These are phyloP conservation scores for Anguilla megastoma DNA, from an alignment of 2,797 vertebrate species.

Conservation along the genomic window DNA sequence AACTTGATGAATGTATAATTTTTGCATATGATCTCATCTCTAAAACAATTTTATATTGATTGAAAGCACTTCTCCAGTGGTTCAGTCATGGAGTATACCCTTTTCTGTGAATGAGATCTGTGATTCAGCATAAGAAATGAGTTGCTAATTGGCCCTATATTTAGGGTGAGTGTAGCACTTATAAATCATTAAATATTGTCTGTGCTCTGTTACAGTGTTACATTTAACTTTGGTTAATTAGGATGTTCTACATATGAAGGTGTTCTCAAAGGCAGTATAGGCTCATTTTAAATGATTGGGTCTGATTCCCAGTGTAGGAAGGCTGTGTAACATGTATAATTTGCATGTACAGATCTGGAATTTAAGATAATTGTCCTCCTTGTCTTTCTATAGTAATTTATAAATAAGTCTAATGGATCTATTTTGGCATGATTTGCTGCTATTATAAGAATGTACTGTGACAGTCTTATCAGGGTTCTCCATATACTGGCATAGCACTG, in stretches of 20 bases:
- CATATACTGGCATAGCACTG: neutral
- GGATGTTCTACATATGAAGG: neutral
- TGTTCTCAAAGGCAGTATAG: neutral
- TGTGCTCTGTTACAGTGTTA: neutral
- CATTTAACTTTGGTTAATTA: neutral
- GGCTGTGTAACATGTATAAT: conserved; percentile 3
- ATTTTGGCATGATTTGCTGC: conserved; percentile 18
- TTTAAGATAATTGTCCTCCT: neutral
- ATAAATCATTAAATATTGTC: neutral
- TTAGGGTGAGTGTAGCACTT: neutral
- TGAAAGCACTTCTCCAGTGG: neutral
- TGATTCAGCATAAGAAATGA: neutral
- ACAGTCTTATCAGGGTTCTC: conserved; percentile 1
- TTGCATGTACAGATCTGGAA: conserved; percentile 22
- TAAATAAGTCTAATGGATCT: neutral
- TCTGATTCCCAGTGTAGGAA: neutral
- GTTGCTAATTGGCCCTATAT: neutral
- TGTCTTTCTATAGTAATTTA: neutral
- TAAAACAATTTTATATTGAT: conserved; percentile 58
- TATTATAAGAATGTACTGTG: neutral
- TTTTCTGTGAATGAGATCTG: neutral
- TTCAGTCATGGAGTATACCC: neutral
- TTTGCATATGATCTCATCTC: conserved; percentile 54
- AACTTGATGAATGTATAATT: conserved; percentile 61
- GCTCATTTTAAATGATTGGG: neutral